phyloP scores from a whole-genome alignment of 2,113 vertebrate species.

The Mesocricetus auratus region DNA sequence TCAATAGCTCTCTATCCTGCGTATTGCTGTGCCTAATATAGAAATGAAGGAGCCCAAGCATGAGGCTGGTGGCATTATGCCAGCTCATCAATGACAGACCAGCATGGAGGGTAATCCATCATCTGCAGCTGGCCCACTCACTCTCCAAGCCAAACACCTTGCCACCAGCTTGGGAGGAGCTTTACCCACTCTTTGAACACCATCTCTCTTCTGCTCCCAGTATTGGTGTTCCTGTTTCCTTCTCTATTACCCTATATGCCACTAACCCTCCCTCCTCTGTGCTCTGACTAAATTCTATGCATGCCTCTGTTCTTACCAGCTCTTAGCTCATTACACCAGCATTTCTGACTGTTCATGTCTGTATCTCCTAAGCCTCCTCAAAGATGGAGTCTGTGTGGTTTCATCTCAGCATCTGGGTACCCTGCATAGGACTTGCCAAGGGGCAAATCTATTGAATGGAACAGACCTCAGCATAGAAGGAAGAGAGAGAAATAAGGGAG shows the following conservation, averaged over 20 bases:
- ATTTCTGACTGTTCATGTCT: neutral
- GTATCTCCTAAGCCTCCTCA: neutral
- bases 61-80: constrained; percentile 15
- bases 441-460: neutral
- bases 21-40: constrained; percentile 9
- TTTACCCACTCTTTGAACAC: neutral
- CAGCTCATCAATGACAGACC: constrained; percentile 34
- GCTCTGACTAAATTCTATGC: neutral
- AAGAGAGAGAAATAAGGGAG: neutral
- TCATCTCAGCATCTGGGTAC: neutral
- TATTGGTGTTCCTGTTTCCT: neutral
- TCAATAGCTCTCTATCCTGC: constrained; percentile 26
- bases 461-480: neutral
- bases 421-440: neutral
- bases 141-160: constrained; percentile 24
- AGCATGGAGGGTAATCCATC: neutral
- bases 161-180: constrained; percentile 25
- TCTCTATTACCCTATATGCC: neutral
- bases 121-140: constrained; percentile 34
- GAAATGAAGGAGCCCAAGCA: neutral
- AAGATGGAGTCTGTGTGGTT: neutral
- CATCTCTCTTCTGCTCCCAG: neutral
- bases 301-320: neutral
- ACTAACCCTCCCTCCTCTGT: neutral
- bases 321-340: neutral